Evolutionary conservation across 2,888 invertebrate genomes (phyloP), one percentile per base, ranked within the genome.

Genomic region (Galerucella calmariensis): DNA sequence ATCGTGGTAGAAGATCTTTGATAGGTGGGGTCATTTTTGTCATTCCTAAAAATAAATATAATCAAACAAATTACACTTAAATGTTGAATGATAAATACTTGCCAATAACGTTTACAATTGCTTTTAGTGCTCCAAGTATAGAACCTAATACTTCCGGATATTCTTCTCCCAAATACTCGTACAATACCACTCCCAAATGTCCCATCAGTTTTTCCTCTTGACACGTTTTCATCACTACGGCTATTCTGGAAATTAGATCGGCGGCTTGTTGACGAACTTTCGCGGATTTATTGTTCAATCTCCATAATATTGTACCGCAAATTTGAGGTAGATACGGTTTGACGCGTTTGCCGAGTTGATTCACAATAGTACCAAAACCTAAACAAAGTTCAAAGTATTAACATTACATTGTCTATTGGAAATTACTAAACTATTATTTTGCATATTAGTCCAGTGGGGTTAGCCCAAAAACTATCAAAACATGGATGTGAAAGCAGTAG

Each of bases 11-110:
- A 27, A 99, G 90, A 90, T 99, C 99, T 89, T 99, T 99, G 84
- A 99, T 99, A 2, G 99, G 99, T 6, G 99, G 99, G 2, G 98
- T 99, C 99, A 99, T 99, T 89, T 99, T 99, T 0, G 98, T 98
- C 99, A 99, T 99, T 82, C 80, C 80, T 69, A 11, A 77, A 44
- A 41, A 44, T 3, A 41, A 63, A 16, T 44, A 16, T 9, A 41
- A 41, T 41, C 35, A 8, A 41, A 41, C 35, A 41, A 41, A 41
- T 41, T 8, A 56, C 20, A 10, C 2, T 16, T 56, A 10, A 61
- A n/a, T 35, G 1, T 35, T 0, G 5, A 35, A 8, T 41, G 35
- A 41, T 8, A 41, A 8, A 51, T 56, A 67, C 41, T 27, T 67
- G 72, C 99, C 99, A 84, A 99, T 99, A 6, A 99, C 99, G 88